Conservation (phyloP, 2,113 vertebrate genomes). For the Gymnobelideus leadbeateri region DNA sequence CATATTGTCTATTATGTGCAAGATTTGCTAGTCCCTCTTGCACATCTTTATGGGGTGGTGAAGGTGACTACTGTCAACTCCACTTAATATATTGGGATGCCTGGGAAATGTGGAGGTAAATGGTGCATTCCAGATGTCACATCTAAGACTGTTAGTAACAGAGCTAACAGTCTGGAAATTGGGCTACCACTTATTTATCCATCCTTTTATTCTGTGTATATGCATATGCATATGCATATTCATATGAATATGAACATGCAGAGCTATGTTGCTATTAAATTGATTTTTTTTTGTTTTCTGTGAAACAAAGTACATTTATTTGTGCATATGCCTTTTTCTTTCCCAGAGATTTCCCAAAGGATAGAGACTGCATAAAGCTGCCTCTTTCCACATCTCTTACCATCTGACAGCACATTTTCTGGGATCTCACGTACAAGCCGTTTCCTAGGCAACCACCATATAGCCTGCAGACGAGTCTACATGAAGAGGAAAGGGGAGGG, state of each 20-base stretch:
- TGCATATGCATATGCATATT: no score
- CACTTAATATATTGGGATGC: background rate
- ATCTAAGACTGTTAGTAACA: background rate
- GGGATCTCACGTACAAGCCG: conserved; percentile 71
- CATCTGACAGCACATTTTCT: conserved; percentile 66
- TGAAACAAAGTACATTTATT: background rate
- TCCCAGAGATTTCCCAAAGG: background rate
- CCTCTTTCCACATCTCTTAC: conserved; percentile 16
- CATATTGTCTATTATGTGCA: background rate
- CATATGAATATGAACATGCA: background rate
- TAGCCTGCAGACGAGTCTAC: conserved; percentile 70
- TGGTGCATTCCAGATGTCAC: background rate
- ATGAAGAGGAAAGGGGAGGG: conserved; percentile 42
- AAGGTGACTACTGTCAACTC: background rate
- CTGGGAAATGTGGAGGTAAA: background rate
- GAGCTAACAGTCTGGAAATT: background rate
- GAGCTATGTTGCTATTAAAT: background rate
- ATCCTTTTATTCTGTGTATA: background rate
- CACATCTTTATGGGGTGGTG: background rate
- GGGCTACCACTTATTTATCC: background rate
- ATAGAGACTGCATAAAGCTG: background rate
- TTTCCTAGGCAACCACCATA: conserved; percentile 84
- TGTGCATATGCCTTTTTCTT: background rate
- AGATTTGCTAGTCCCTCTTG: background rate
- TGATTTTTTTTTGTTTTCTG: background rate